Base-by-base conservation (phyloP, 2,888 invertebrate species). In the Ypsolopha scabrella region DNA sequence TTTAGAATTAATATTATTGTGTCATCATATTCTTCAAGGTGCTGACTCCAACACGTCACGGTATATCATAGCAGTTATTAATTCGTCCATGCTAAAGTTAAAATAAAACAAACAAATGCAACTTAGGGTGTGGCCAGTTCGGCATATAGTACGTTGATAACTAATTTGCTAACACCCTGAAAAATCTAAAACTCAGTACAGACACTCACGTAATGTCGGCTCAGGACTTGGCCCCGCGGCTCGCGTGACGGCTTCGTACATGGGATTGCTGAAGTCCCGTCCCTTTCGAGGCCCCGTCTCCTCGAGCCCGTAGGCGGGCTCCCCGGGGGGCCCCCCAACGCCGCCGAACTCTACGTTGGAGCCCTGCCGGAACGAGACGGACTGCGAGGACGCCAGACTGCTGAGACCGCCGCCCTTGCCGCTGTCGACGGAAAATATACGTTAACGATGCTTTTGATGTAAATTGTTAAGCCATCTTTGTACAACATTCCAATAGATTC, bases 181-280 rank as follows among this genome's bases (percentile, higher is more conserved):
- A 37, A 41, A 55, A 53, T 53, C 36, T 7, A 7, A 45, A 24
- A 11, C 41, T 52, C 53, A 46, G 4, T 9, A 44, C 8, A 13
- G 34, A 13, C 41, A 79, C 81, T 76, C 39, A 81, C 80, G 81
- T 54, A 76, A 47, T 3, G 49, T 34, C 13, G 50, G 13, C 10
- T 49, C 39, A 8, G 39, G 41, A 35, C 11, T 35, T 0, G 75
- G 69, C 9, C 67, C 69, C 57, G 88, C 89, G 50, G 89, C 90
- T 57, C 91, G 87, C 60, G 92, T 92, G 52, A 93, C 93, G 48
- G 95, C 96, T 69, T 99, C 98, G 79, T 98, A 99, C 94, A 98
- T 97, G 48, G 98, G 98, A 86, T 99, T 99, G 68, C 95, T 94
- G 87, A 99, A 99, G 80, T 99, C 98, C 51, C 97, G 88, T 53